Base-by-base conservation (phyloP, 2,113 vertebrate species). In the Vimba vimba region DNA sequence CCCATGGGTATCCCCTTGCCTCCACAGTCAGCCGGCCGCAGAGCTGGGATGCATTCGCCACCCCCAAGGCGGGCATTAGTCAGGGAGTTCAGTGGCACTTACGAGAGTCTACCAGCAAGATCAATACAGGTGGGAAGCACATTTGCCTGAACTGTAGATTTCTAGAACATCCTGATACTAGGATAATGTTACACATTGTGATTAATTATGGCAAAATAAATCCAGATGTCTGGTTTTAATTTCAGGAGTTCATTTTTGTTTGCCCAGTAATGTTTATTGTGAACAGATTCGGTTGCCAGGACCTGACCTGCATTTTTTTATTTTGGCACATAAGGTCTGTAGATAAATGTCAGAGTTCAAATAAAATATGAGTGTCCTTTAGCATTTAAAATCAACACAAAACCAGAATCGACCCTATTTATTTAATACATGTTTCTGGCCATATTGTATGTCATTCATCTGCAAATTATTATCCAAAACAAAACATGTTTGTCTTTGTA, bases 11-110 rank as follows among this genome's bases (percentile, higher is more conserved):
- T 96, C 94, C 93, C 95, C 84, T 86, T 93, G 89, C 83, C 94
- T 74, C 80, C 90, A 0, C 73, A 73, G 21, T 90, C 91, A 6
- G 86, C 93, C 88, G 92, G 87, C 90, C 94, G 94, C 87, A 91
- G 96, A 82, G 96, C 96, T 1, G 97, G 97, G 86, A 97, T 98
- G 97, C 96, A 97, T 90, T 98, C 97, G 1, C 97, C 97, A 0
- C 97, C 97, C 1, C 97, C 97, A 0, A 93, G 97, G 6, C 94
- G 96, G 1, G 95, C 95, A 1, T 90, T 94, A 52, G 92, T 94
- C 78, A 91, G 94, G 85, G 95, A 96, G 85, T 95, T 96, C 89
- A 96, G 93, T 2, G 96, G 96, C 86, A 97, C 97, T 57, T 98
- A 96, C 39, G 96, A 97, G 92, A 97, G 97, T 90, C 95, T 97